Evolutionary conservation across 1,140 invertebrate genomes (phyloP).

Genomic region (Heliconius congener): DNA sequence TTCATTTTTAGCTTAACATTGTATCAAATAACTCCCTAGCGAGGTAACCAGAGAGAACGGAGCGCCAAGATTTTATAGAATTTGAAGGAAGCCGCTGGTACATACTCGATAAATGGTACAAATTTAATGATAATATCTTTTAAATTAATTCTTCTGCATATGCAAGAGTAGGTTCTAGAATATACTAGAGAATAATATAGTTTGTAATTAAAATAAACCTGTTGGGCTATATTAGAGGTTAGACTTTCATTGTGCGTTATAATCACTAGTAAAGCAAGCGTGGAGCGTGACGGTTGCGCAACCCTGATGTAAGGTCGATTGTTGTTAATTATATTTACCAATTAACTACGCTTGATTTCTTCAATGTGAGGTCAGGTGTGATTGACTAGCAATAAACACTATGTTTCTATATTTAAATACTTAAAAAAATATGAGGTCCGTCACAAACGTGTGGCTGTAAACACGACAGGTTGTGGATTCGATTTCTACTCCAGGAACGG

Average conservation of each 20-base stretch:
- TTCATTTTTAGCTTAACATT: too few relatives aligned
- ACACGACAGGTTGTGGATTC: too few relatives aligned
- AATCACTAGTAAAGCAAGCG: neutral
- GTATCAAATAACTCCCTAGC: too few relatives aligned
- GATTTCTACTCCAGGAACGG: too few relatives aligned
- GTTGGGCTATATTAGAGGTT: neutral
- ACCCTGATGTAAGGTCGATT: constrained; percentile 50
- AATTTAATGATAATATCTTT: too few relatives aligned
- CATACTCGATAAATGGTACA: too few relatives aligned
- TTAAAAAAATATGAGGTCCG: too few relatives aligned
- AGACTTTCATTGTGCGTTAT: neutral
- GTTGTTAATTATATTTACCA: constrained; percentile 44
- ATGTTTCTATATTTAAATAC: neutral
- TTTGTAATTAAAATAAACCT: neutral
- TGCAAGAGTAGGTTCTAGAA: neutral
- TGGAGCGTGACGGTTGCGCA: constrained; percentile 58
- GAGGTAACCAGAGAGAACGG: too few relatives aligned
- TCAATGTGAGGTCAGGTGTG: constrained; percentile 36
- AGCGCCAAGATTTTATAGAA: too few relatives aligned
- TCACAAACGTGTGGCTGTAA: too few relatives aligned
- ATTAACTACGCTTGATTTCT: constrained; percentile 40
- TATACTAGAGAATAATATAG: neutral
- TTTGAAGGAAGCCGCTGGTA: too few relatives aligned
- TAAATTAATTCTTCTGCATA: neutral
- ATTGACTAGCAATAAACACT: neutral